Evolutionary conservation across 2,888 invertebrate genomes (phyloP).

Genomic region (Fragum whitleyi): DNA sequence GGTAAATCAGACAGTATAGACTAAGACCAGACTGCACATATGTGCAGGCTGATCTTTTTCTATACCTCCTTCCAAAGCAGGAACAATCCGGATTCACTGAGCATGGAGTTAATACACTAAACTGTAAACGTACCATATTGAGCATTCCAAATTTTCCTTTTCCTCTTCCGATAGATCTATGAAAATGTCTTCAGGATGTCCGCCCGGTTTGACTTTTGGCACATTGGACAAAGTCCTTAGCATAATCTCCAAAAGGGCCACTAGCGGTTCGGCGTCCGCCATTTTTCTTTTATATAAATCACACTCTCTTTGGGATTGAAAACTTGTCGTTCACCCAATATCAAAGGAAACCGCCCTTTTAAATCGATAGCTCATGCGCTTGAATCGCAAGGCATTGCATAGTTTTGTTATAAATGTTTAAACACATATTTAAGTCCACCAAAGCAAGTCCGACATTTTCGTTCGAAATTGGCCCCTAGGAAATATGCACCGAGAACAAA

Average conservation of each 20-base stretch:
- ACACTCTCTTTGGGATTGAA: not conserved
- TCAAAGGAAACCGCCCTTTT: not conserved
- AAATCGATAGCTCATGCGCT: not conserved
- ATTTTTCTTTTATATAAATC: constrained; percentile 33
- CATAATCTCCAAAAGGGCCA: constrained; percentile 78
- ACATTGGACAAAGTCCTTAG: constrained; percentile 70
- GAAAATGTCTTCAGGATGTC: constrained; percentile 83
- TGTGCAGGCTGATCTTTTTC: too few species aligned
- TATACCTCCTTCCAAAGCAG: too few species aligned
- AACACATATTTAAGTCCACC: too few species aligned
- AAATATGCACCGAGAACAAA: constrained; percentile 6
- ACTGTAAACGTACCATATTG: constrained; percentile 78
- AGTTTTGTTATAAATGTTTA: too few species aligned
- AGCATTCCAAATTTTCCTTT: constrained; percentile 79
- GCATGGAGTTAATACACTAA: too few species aligned
- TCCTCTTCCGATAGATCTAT: constrained; percentile 80
- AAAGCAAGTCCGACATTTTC: too few species aligned
- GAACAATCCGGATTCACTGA: too few species aligned
- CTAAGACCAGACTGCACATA: too few species aligned
- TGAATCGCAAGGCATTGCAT: too few species aligned
- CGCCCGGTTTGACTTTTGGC: constrained; percentile 79
- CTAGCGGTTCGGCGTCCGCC: constrained; percentile 70
- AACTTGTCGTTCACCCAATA: not conserved
- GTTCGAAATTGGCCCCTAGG: not conserved
- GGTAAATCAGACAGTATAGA: too few species aligned